phyloP scores from a whole-genome alignment of 2,113 vertebrate species.

The Drymodes brunneopygia region DNA sequence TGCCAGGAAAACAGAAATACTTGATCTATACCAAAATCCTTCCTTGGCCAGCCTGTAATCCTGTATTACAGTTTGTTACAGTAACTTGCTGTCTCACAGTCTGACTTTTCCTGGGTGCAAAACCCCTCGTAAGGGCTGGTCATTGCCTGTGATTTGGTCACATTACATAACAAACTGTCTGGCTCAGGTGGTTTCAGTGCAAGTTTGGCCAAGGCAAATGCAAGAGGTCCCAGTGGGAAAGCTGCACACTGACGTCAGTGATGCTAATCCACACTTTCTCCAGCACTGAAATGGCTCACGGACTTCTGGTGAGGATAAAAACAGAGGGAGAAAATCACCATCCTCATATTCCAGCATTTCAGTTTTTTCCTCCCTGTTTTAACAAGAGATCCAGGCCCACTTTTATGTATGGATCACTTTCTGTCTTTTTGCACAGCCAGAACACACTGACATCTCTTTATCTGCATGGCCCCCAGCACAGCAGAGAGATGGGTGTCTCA shows the following conservation, averaged over 20 bases:
- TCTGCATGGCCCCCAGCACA: background rate
- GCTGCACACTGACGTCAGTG: background rate
- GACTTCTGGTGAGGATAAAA: background rate
- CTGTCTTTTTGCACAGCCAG: background rate
- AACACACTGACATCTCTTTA: background rate
- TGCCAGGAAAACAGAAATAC: background rate
- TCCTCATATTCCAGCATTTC: background rate
- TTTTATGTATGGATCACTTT: background rate
- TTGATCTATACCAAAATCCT: background rate
- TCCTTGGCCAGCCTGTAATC: background rate
- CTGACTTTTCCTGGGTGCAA: background rate
- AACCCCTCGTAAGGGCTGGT: background rate
- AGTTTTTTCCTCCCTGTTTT: background rate
- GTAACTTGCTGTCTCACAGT: background rate
- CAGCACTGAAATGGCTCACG: background rate
- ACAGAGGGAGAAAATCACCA: background rate
- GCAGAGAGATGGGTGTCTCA: background rate
- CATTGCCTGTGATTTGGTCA: background rate
- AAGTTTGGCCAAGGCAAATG: background rate
- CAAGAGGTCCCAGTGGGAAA: background rate
- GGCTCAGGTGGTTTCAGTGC: fast-evolving
- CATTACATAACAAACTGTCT: background rate
- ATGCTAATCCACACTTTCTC: background rate
- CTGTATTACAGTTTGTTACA: background rate
- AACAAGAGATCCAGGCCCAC: background rate